Base-by-base conservation (phyloP, 2,888 invertebrate genomes). In the Drosophila cyrtoloma region DNA sequence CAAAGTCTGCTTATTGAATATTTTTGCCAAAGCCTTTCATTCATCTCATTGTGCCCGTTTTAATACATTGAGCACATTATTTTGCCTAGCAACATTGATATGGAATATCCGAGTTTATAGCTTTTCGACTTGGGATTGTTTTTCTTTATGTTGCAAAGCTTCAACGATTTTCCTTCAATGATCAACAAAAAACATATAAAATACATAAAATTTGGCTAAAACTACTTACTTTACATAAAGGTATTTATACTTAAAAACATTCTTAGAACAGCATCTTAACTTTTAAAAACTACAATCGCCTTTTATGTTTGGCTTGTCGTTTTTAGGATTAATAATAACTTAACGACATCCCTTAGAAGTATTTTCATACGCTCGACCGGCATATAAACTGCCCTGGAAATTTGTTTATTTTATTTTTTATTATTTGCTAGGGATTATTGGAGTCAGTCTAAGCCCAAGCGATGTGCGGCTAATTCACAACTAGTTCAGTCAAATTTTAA, bases 381-480 rank as follows among this genome's bases (percentile, higher is more conserved):
- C 30, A 58, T 22, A 47, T 61, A 26, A 70, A 62, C 59, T 32
- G 32, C 52, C 50, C 55, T 71, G 44, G 62, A 71, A 56, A 51
- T 56, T 51, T 35, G 56, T 33, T 42, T 35, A 35, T 26, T 22
- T 22, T 44, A 3, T 44, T 1, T 14, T 47, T 47, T 22, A 47
- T 22, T 22, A 39, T 42, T 37, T 59, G 16, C 2, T 14, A 10
- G 0, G 1, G n/a, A 42, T 42, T 42, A 44, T 44, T 7, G 10
- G 16, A 37, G 19, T 33, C n/a, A 53, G 32, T 12, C n/a, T 26
- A 26, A 26, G n/a, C 44, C 42, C 32, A 32, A 58, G 44, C 32
- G 22, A 22, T 12, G 58, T 44, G 32, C 26, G 10, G 32, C 30
- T 42, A 32, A 28, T 50, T 28, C 19, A n/a, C 26, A 50, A 28